Conservation (phyloP, 2,797 vertebrate species). For the Scleropages formosus region DNA sequence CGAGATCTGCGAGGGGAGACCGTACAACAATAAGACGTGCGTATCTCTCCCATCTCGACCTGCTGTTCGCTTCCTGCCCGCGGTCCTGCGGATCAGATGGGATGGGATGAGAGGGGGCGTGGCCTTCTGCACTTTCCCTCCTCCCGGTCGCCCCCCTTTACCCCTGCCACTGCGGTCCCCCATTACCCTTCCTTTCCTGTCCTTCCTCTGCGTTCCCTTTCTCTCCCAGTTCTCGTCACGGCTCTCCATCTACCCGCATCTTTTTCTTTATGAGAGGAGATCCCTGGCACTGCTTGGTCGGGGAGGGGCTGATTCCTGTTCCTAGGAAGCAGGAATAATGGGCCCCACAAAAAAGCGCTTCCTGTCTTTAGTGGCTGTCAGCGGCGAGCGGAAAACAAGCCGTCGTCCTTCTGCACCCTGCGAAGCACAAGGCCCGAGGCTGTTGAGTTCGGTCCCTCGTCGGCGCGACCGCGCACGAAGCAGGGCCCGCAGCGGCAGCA, state of each 20-base stretch:
- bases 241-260: not conserved
- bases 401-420: conserved; percentile 16
- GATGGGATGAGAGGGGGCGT: too few relatives aligned
- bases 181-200: not conserved
- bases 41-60: conserved; percentile 41
- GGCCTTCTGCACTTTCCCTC: too few relatives aligned
- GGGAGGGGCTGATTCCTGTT: not conserved
- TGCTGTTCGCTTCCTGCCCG: not conserved
- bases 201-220: not conserved
- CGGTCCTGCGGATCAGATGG: not conserved
- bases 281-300: not conserved
- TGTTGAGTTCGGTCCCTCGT: not conserved
- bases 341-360: not conserved
- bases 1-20: conserved; percentile 88
- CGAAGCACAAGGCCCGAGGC: conserved; percentile 3
- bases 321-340: conserved; percentile 3
- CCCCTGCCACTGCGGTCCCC: too few relatives aligned
- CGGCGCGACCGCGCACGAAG: not conserved
- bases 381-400: conserved; percentile 20
- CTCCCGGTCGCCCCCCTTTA: not conserved
- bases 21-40: conserved; percentile 91
- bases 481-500: not conserved
- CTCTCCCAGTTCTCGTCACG: not conserved
- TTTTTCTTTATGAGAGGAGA: not conserved
- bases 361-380: conserved; percentile 22